Conservation (phyloP, 2,888 invertebrate genomes). For the Macrophya annulata region DNA sequence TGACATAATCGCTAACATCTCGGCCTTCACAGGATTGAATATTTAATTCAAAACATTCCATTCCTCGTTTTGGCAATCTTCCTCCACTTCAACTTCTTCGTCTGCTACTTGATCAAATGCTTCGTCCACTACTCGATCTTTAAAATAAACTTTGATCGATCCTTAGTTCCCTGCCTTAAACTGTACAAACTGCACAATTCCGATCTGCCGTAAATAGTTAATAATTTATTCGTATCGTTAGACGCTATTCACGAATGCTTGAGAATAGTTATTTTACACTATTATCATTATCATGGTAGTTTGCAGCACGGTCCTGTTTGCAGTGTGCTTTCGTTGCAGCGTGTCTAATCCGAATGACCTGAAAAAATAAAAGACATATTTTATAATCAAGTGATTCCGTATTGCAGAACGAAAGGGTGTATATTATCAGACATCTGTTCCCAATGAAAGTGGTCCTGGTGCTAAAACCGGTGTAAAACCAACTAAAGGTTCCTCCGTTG, state of each 20-base stretch:
- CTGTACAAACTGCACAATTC: neutral
- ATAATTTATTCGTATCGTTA: no score
- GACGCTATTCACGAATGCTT: neutral
- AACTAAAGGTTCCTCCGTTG: conserved; percentile 66
- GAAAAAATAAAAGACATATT: neutral
- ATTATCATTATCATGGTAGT: conserved; percentile 37
- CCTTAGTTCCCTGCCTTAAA: neutral
- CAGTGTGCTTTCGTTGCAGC: conserved; percentile 24
- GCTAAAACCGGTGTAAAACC: conserved; percentile 69
- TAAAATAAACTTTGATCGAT: no score
- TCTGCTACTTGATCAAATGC: neutral
- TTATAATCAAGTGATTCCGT: conserved; percentile 37
- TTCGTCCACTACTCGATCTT: neutral
- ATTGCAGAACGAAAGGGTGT: conserved; percentile 81
- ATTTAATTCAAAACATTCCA: neutral
- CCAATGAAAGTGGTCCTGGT: conserved; percentile 77
- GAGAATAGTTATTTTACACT: neutral
- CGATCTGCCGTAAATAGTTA: neutral
- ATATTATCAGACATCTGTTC: conserved; percentile 79
- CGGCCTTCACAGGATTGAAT: neutral
- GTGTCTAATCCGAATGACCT: conserved; percentile 15
- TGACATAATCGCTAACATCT: neutral
- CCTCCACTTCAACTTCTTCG: neutral
- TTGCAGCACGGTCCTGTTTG: conserved; percentile 43
- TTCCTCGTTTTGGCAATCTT: neutral